These are phyloP conservation scores for Aleiodes sp. DNA, from an alignment of 1,140 invertebrate genomes.

Conservation along the genomic window DNA sequence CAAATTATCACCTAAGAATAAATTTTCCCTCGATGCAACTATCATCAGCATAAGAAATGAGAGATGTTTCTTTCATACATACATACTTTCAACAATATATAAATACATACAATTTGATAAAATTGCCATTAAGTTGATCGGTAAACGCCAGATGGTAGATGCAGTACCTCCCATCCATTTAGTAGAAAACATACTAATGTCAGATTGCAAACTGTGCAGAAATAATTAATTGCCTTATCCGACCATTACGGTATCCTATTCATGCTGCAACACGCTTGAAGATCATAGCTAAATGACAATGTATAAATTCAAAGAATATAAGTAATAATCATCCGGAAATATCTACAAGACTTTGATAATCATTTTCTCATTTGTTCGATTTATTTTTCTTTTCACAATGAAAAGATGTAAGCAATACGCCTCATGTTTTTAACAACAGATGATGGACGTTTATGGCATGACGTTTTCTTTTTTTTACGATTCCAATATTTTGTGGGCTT, in stretches of 20 bases:
- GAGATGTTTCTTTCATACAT: too few relatives aligned
- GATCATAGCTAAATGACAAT: not conserved
- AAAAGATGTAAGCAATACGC: too few relatives aligned
- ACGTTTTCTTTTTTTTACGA: not conserved
- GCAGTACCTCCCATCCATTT: not conserved
- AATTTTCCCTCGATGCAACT: too few relatives aligned
- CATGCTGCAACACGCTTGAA: not conserved
- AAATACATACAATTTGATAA: not conserved
- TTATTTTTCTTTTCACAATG: too few relatives aligned
- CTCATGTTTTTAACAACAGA: too few relatives aligned
- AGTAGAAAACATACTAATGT: not conserved
- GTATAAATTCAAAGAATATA: not conserved
- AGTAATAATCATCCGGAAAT: not conserved
- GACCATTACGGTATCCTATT: not conserved
- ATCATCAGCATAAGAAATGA: too few relatives aligned
- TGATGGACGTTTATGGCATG: not conserved
- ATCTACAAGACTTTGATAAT: not conserved
- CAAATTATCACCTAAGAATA: too few relatives aligned
- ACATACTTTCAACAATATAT: too few relatives aligned
- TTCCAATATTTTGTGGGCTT: not conserved
- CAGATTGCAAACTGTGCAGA: constrained; percentile 8
- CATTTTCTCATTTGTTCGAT: not conserved
- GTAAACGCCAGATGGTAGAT: not conserved
- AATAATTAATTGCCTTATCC: not conserved
- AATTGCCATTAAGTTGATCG: not conserved